Percentiles rank a stretch among this genome's conserved stretches.
Conservation (phyloP, 1,140 invertebrate genomes). For the Drosophila nebulosa region DNA sequence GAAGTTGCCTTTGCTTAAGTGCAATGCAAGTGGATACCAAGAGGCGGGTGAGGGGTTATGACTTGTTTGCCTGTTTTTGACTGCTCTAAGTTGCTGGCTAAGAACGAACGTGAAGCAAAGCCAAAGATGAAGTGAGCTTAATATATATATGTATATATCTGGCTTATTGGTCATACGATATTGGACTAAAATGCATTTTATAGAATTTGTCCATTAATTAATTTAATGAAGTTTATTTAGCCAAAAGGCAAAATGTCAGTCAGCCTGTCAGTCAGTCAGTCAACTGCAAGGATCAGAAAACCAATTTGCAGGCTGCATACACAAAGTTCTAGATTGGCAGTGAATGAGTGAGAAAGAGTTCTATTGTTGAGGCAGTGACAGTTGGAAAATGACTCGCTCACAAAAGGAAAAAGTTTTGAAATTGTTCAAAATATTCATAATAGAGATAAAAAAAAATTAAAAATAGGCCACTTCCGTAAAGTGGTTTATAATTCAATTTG, state of each 20-base stretch:
- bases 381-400: too few species aligned
- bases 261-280: constrained; percentile 17
- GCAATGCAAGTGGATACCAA: neutral
- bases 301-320: constrained; percentile 31
- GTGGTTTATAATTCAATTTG: too few species aligned
- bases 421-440: too few species aligned
- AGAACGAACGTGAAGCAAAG: neutral
- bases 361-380: neutral
- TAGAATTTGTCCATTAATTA: constrained; percentile 35
- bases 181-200: constrained; percentile 18
- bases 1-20: constrained; percentile 1
- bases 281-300: constrained; percentile 28
- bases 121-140: neutral
- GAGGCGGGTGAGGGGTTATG: neutral
- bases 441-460: too few species aligned
- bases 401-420: too few species aligned
- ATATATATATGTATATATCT: neutral
- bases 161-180: constrained; percentile 35
- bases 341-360: too few species aligned
- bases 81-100: constrained; percentile 8
- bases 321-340: neutral
- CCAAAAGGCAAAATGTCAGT: constrained; percentile 13
- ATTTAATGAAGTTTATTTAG: constrained; percentile 35
- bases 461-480: too few species aligned
- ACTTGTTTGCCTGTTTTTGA: constrained; percentile 43